These are phyloP conservation scores for Rallus limicola DNA, from an alignment of 2,113 vertebrate species.

Conservation along the genomic window DNA sequence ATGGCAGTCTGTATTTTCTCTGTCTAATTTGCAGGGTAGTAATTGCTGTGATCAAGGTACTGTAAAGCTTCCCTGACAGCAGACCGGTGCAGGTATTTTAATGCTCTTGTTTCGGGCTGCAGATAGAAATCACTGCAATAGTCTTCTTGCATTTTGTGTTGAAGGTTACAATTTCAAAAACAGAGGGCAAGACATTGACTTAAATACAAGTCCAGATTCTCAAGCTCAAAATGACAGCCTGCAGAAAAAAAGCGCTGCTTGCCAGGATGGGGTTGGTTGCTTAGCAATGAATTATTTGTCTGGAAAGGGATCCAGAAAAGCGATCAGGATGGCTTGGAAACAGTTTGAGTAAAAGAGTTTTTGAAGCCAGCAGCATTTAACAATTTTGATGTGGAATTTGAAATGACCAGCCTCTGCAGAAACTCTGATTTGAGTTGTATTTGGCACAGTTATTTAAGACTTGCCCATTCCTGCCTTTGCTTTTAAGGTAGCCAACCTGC, in stretches of 20 bases:
- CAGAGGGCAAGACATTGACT: background rate
- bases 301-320: background rate
- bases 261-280: slow-evolving; percentile 29
- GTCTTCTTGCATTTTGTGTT: background rate
- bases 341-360: background rate
- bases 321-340: background rate
- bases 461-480: background rate
- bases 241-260: background rate
- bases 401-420: background rate
- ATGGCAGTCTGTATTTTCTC: background rate
- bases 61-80: background rate
- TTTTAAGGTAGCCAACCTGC: background rate
- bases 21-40: background rate
- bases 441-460: background rate
- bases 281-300: slow-evolving; percentile 25
- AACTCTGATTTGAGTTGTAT: background rate
- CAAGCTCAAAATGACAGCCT: background rate
- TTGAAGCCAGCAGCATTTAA: background rate
- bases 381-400: background rate
- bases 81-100: background rate
- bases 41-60: background rate
- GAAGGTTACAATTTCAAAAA: background rate
- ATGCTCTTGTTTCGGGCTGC: background rate
- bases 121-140: background rate
- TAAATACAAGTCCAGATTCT: background rate